Evolutionary conservation across 2,888 invertebrate genomes (phyloP).

Genomic region (Mimas tiliae): DNA sequence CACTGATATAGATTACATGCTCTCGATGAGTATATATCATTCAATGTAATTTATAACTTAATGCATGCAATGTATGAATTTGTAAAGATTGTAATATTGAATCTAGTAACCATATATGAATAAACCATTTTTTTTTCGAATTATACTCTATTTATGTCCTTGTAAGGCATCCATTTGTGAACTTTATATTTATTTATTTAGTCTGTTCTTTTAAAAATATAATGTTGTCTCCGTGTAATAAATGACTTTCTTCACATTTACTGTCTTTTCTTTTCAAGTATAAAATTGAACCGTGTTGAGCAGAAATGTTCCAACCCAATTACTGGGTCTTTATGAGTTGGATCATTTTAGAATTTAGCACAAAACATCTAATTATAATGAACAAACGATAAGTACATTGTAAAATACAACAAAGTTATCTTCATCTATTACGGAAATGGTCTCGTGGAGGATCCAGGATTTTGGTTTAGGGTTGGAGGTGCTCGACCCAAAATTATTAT

Average conservation of each 20-base stretch:
- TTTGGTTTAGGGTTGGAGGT: no score
- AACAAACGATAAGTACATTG: no score
- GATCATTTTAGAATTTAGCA: no score
- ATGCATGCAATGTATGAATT: slow-evolving; percentile 2
- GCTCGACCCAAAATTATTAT: no score
- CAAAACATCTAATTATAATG: no score
- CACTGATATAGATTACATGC: not conserved
- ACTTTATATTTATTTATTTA: not conserved
- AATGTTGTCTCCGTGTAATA: not conserved
- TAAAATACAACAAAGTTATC: no score
- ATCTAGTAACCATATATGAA: not conserved
- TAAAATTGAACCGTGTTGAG: no score
- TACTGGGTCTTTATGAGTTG: no score
- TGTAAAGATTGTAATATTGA: slow-evolving; percentile 17
- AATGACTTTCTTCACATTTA: not conserved
- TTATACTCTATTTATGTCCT: not conserved
- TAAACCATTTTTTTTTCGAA: not conserved
- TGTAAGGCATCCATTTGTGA: not conserved
- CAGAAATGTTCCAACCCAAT: no score
- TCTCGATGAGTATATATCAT: not conserved
- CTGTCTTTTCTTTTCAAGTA: not conserved
- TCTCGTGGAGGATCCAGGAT: no score
- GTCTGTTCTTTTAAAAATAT: not conserved
- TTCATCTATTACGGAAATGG: no score
- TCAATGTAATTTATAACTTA: not conserved